Conservation (phyloP, 2,888 invertebrate species). For the Asteroscopus sphinx region DNA sequence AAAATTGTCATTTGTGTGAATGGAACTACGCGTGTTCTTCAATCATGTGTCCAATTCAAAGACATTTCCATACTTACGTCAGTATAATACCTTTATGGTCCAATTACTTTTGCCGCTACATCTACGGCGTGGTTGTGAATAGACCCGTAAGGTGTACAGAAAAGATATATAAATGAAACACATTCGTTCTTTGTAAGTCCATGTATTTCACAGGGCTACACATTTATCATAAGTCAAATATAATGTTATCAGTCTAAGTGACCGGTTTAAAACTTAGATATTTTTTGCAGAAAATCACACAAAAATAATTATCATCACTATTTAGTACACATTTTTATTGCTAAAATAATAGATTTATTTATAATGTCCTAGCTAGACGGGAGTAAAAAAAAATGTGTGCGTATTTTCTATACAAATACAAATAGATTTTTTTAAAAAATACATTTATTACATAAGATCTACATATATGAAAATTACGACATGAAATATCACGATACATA, state of each 20-base stretch:
- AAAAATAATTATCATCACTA: neutral
- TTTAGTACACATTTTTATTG: too few species aligned
- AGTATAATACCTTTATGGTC: too few species aligned
- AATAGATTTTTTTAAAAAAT: conserved; percentile 1
- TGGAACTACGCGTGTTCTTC: too few species aligned
- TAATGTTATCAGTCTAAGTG: neutral
- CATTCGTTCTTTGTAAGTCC: neutral
- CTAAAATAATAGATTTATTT: neutral
- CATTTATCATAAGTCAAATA: conserved; percentile 3
- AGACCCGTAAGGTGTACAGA: too few species aligned
- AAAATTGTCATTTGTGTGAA: too few species aligned
- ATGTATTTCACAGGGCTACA: conserved; percentile 23
- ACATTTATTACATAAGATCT: conserved; percentile 1
- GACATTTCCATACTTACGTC: too few species aligned
- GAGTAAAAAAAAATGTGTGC: neutral
- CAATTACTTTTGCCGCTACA: too few species aligned
- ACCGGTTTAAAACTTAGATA: neutral
- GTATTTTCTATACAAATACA: neutral
- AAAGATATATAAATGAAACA: neutral
- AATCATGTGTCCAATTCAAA: too few species aligned
- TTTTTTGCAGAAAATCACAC: conserved; percentile 1
- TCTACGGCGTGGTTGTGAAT: too few species aligned
- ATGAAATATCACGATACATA: neutral
- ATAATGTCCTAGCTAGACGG: neutral
- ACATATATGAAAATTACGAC: conserved; percentile 11